A percentile compares a stretch with the other conserved stretches of the same genome.
Evolutionary conservation across 2,797 vertebrate genomes (phyloP).

Genomic region (Acridotheres tristis): DNA sequence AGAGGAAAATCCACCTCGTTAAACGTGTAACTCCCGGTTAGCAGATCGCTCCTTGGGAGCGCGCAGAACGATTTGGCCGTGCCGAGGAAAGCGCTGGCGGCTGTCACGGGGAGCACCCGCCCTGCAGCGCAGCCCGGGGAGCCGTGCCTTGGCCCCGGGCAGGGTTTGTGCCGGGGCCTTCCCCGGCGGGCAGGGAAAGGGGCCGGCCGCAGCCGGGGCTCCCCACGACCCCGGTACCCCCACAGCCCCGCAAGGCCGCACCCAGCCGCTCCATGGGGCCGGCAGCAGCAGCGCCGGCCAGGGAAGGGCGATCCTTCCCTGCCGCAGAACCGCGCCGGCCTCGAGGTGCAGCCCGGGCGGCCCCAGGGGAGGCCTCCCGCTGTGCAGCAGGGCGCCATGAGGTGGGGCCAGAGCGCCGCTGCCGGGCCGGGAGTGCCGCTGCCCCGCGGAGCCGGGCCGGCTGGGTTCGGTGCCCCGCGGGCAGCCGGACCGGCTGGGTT

Average conservation of each 20-base stretch:
- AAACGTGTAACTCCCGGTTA: background rate
- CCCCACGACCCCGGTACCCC: no score
- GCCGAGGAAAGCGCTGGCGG: background rate
- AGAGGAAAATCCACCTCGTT: background rate
- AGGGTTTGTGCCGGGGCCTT: background rate
- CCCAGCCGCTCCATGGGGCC: accelerated
- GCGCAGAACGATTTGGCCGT: background rate
- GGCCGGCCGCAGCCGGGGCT: accelerated
- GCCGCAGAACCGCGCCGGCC: background rate
- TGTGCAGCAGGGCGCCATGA: slow-evolving; percentile 55
- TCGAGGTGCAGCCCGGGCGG: background rate
- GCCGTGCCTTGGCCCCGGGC: background rate
- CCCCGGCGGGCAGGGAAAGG: accelerated
- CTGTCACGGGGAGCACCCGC: background rate
- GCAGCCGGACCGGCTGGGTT: background rate
- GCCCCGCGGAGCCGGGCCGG: background rate
- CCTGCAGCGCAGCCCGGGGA: background rate
- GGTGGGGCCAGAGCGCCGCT: slow-evolving; percentile 52
- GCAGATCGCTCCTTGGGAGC: background rate
- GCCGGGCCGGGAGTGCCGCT: background rate
- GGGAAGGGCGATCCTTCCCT: accelerated
- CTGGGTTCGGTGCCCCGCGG: no score
- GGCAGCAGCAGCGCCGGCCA: background rate
- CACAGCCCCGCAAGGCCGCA: background rate
- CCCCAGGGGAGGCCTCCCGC: slow-evolving; percentile 22